phyloP scores from a whole-genome alignment of 1,140 invertebrate genomes.

The Phenacoccus solenopsis region DNA sequence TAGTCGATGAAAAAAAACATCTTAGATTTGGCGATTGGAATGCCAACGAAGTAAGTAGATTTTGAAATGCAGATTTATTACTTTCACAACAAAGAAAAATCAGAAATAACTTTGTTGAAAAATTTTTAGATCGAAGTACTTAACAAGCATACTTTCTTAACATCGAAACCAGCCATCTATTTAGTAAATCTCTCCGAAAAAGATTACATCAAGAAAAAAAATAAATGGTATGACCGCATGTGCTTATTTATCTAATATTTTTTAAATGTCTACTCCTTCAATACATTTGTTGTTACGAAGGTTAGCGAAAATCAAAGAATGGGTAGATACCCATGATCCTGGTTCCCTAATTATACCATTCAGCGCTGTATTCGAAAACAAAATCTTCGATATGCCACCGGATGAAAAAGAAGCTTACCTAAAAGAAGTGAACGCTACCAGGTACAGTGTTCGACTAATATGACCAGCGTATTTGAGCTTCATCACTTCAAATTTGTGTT shows the following conservation, averaged over 20 bases:
- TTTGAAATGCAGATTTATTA: constrained; percentile 13
- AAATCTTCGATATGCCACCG: constrained; percentile 73
- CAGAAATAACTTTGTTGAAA: constrained; percentile 21
- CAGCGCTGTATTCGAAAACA: constrained; percentile 81
- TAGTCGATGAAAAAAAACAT: constrained; percentile 84
- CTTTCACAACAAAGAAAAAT: constrained; percentile 9
- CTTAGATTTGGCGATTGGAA: constrained; percentile 89
- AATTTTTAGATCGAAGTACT: constrained; percentile 81
- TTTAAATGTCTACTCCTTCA: no score
- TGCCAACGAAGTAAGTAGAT: constrained; percentile 67
- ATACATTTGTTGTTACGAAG: constrained; percentile 38
- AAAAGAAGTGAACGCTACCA: constrained; percentile 64
- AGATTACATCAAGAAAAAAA: constrained; percentile 97
- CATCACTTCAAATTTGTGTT: neutral
- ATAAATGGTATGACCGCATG: constrained; percentile 76
- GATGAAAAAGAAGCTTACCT: constrained; percentile 60
- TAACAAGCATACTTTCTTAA: constrained; percentile 93
- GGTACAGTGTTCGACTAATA: constrained; percentile 43
- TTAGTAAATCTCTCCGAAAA: constrained; percentile 95
- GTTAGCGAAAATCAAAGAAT: constrained; percentile 96
- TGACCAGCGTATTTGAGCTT: neutral
- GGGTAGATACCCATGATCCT: constrained; percentile 95
- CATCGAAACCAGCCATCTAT: constrained; percentile 97
- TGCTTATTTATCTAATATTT: neutral
- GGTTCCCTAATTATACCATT: constrained; percentile 88